Conservation (phyloP, 1,140 invertebrate genomes). For the Aradophagus sp. region DNA sequence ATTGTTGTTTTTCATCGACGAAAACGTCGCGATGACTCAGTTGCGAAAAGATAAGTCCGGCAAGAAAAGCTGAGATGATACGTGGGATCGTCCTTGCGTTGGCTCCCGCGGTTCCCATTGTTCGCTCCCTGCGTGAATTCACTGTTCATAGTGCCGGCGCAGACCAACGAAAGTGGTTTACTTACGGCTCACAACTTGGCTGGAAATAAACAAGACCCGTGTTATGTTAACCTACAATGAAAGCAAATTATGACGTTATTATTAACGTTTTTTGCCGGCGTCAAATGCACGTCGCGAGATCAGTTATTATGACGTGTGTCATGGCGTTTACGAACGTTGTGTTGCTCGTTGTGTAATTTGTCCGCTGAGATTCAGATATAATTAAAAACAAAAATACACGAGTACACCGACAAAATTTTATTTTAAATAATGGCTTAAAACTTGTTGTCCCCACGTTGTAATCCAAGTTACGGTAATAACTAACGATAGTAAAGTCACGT, state of each 20-base stretch:
- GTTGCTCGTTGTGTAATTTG: too few relatives aligned
- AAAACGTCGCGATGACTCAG: slow-evolving; percentile 47
- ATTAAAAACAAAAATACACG: too few relatives aligned
- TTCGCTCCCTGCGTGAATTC: slow-evolving; percentile 51
- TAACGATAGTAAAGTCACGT: too few relatives aligned
- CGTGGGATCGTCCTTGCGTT: slow-evolving; percentile 73
- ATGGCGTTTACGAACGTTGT: too few relatives aligned
- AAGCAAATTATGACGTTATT: slow-evolving; percentile 38
- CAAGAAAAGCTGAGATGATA: slow-evolving; percentile 52
- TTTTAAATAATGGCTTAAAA: too few relatives aligned
- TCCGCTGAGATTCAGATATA: too few relatives aligned
- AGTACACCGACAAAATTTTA: too few relatives aligned
- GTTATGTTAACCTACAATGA: slow-evolving; percentile 55
- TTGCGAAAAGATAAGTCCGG: slow-evolving; percentile 46
- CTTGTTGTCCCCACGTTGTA: too few relatives aligned
- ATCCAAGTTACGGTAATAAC: too few relatives aligned
- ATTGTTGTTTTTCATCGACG: slow-evolving; percentile 14
- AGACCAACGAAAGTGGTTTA: slow-evolving; percentile 67
- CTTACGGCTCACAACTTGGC: slow-evolving; percentile 42
- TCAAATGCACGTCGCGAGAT: too few relatives aligned
- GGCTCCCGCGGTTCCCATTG: slow-evolving; percentile 70
- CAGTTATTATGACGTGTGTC: too few relatives aligned
- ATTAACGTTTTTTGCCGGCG: slow-evolving; percentile 7
- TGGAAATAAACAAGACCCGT: slow-evolving; percentile 24
- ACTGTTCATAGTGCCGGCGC: slow-evolving; percentile 41